phyloP scores from a whole-genome alignment of 1,140 invertebrate species.

The Drosophila mojavensis region DNA sequence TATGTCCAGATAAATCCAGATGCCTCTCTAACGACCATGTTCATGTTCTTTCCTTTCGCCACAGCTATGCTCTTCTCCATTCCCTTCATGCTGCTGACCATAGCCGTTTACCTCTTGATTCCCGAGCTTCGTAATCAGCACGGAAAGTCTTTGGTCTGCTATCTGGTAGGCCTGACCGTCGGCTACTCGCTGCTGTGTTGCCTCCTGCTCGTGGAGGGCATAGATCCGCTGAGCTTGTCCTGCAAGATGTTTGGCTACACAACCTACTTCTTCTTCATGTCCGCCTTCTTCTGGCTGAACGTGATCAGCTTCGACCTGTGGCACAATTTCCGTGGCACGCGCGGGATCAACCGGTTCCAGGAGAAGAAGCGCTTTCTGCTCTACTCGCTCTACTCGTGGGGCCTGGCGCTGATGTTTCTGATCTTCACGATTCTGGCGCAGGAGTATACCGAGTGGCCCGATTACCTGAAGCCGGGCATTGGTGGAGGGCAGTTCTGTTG shows the following conservation, averaged over 20 bases:
- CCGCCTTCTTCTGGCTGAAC: constrained; percentile 91
- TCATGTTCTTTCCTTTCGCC: background rate
- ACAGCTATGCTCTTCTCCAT: constrained; percentile 88
- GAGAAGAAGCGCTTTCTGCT: constrained; percentile 86
- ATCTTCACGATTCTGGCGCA: constrained; percentile 85
- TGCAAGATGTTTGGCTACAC: constrained; percentile 85
- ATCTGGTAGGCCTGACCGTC: constrained; percentile 87
- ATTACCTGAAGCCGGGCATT: constrained; percentile 85
- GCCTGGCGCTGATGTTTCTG: constrained; percentile 85
- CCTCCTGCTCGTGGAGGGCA: constrained; percentile 84
- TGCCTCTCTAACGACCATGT: background rate
- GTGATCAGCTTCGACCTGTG: constrained; percentile 91
- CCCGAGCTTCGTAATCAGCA: constrained; percentile 90
- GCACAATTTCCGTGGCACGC: constrained; percentile 88
- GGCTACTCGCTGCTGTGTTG: constrained; percentile 87
- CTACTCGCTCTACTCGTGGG: constrained; percentile 90
- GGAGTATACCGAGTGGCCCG: constrained; percentile 82
- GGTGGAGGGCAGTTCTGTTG: constrained; percentile 85
- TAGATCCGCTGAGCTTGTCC: constrained; percentile 27
- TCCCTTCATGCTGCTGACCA: constrained; percentile 89
- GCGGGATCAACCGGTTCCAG: constrained; percentile 84
- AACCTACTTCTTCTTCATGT: constrained; percentile 90
- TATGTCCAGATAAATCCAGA: too few relatives aligned
- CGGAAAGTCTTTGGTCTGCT: constrained; percentile 90
- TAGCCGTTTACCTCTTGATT: constrained; percentile 89